phyloP scores from a whole-genome alignment of 2,113 vertebrate genomes.

The Eudyptes chrysolophus region DNA sequence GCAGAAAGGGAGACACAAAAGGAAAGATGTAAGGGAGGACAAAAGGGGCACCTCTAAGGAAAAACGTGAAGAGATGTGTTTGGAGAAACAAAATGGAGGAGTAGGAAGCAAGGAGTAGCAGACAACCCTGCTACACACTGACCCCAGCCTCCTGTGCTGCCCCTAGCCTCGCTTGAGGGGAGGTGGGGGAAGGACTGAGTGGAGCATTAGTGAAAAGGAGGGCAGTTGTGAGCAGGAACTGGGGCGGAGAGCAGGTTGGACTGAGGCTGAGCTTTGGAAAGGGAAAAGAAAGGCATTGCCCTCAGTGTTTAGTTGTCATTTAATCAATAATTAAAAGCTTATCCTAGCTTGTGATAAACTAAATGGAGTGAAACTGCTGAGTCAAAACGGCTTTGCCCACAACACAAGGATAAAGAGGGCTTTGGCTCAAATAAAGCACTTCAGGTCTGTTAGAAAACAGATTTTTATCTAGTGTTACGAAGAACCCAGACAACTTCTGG shows the following conservation, averaged over 20 bases:
- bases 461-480: not conserved
- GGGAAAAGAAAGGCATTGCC: not conserved
- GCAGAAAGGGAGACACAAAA: not conserved
- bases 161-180: not conserved
- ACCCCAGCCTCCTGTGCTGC: not conserved
- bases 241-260: not conserved
- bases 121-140: rapidly evolving
- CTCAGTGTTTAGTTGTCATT: not conserved
- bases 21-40: not conserved
- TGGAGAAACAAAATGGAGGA: not conserved
- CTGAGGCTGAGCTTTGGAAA: not conserved
- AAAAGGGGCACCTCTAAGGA: not conserved
- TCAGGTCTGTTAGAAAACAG: not conserved
- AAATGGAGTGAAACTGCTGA: not conserved
- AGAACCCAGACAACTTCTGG: not conserved
- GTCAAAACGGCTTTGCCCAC: not conserved
- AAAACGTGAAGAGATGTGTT: rapidly evolving
- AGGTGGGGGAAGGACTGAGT: not conserved
- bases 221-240: not conserved
- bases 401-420: not conserved
- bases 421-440: not conserved
- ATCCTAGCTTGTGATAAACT: not conserved
- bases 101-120: not conserved
- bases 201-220: not conserved
- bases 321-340: not conserved